Percentiles rank a stretch among this genome's conserved stretches.
phyloP scores from a whole-genome alignment of 2,113 vertebrate species.

The Cyanoderma ruficeps region DNA sequence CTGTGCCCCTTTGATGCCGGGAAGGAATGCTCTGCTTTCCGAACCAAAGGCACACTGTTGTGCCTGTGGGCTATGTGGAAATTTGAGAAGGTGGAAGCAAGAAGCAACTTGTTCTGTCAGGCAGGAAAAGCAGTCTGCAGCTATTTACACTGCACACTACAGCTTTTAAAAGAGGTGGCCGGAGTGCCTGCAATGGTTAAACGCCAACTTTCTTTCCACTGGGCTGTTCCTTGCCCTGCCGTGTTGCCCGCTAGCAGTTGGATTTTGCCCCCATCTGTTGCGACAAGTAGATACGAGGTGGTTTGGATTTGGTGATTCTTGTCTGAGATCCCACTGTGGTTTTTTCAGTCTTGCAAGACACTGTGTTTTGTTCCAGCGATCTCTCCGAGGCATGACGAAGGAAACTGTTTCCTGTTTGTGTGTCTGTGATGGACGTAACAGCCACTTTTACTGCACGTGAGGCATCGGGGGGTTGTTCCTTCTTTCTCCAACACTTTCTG shows the following conservation, averaged over 20 bases:
- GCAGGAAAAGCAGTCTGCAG: background rate
- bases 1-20: background rate
- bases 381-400: background rate
- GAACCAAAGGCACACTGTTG: background rate
- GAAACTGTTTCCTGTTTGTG: background rate
- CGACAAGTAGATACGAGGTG: background rate
- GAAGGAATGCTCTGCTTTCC: background rate
- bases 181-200: background rate
- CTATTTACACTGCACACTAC: background rate
- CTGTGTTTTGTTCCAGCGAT: background rate
- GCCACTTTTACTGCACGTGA: slow-evolving; percentile 33
- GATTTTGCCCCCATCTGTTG: background rate
- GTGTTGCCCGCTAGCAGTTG: background rate
- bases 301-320: background rate
- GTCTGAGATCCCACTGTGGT: background rate
- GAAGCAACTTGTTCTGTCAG: slow-evolving; percentile 14
- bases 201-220: background rate
- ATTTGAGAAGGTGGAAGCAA: slow-evolving; percentile 30
- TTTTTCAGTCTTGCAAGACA: background rate
- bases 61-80: slow-evolving; percentile 31
- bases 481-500: slow-evolving; percentile 27
- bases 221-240: background rate
- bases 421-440: background rate
- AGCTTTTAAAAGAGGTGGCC: background rate
- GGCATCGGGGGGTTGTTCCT: background rate